phyloP scores from a whole-genome alignment of 2,888 invertebrate genomes.

The Orthosia gracilis region DNA sequence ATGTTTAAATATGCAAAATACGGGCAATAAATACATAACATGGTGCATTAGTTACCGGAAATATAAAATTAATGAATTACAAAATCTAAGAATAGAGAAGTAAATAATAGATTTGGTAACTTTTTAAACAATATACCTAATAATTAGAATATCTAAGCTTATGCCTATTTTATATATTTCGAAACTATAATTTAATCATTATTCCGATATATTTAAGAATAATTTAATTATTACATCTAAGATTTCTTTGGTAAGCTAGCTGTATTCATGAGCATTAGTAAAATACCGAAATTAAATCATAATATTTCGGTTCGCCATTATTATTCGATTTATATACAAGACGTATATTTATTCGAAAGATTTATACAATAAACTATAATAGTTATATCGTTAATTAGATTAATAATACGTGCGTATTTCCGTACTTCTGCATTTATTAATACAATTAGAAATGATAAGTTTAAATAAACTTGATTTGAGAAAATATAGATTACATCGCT shows the following conservation, averaged over 20 bases:
- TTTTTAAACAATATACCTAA: slow-evolving; percentile 36
- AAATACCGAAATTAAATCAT: slow-evolving; percentile 71
- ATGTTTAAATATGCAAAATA: slow-evolving; percentile 9
- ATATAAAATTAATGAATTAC: slow-evolving; percentile 27
- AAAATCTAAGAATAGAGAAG: slow-evolving; percentile 27
- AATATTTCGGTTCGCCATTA: slow-evolving; percentile 54
- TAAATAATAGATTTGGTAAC: slow-evolving; percentile 50
- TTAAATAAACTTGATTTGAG: slow-evolving; percentile 23
- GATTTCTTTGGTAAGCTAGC: slow-evolving; percentile 89
- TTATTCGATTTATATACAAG: slow-evolving; percentile 65
- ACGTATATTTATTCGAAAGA: slow-evolving; percentile 46
- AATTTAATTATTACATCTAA: slow-evolving; percentile 64
- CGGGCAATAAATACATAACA: slow-evolving; percentile 21
- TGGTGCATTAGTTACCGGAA: slow-evolving; percentile 46
- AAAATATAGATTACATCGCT: slow-evolving; percentile 40
- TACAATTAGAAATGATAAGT: background rate
- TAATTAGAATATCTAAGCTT: slow-evolving; percentile 43
- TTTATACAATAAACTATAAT: slow-evolving; percentile 49
- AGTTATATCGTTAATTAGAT: slow-evolving; percentile 27
- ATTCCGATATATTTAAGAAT: slow-evolving; percentile 43
- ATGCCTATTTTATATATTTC: slow-evolving; percentile 31
- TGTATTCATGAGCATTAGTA: slow-evolving; percentile 83
- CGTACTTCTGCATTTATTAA: slow-evolving; percentile 16
- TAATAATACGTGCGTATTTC: slow-evolving; percentile 38
- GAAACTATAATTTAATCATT: slow-evolving; percentile 32